Base-by-base conservation (phyloP, 2,113 vertebrate genomes). In the Myrmophylax atrothorax region DNA sequence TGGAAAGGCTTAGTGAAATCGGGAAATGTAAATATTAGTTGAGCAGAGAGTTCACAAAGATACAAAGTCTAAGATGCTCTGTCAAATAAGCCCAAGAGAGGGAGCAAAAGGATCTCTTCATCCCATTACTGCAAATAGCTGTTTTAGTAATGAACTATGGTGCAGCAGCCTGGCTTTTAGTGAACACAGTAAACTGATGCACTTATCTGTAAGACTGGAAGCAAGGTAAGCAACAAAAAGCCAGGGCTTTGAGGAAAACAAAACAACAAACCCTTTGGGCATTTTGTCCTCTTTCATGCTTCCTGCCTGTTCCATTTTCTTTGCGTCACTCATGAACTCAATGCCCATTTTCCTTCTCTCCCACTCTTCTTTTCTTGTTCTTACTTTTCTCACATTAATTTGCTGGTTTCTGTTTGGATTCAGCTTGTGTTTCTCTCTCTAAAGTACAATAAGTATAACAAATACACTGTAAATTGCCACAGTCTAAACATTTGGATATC, bases 361-460 rank as follows among this genome's bases (percentile, higher is more conserved):
- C 98, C 98, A 98, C 87, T 98, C 98, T 98, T 98, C 98, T 98
- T 84, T 98, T 96, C 98, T 97, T 46, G 98, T 98, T 84, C 98
- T 98, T 67, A 98, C 98, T 98, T 98, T 98, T 87, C 98, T 97
- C 97, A 98, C 98, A 96, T 97, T 96, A 78, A 98, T 95, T 92
- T 98, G 98, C 95, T 97, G 98, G 97, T 92, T 97, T 88, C 97
- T 98, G 97, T 96, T 96, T 97, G 98, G 97, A 66, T 97, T 98
- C 98, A 98, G 97, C 98, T 98, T 98, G 97, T 98, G 97, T 96
- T 96, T 98, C 98, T 98, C 98, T 88, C 97, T 98, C 98, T 98
- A 59, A 97, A 97, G 98, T 63, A 95, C 87, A 97, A 96, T 63
- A 97, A 96, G 97, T 96, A 96, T 76, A 97, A 97, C 78, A 97